Conservation (phyloP, 1,140 invertebrate species). For the Cherax destructor region DNA sequence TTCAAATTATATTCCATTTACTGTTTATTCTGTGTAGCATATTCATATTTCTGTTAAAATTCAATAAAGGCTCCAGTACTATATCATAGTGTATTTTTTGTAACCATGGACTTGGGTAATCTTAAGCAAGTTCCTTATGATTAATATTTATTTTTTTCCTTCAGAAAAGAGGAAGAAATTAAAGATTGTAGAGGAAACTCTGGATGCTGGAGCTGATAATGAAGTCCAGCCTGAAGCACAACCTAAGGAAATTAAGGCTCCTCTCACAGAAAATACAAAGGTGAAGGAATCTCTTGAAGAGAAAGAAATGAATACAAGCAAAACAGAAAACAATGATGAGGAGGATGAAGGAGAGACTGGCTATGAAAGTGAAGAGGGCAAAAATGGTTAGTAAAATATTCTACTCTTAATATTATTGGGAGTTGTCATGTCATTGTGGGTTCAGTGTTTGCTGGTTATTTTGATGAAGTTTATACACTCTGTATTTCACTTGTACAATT, state of each 20-base stretch:
- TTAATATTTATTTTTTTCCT: background rate
- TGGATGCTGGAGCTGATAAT: constrained; percentile 56
- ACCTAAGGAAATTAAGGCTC: background rate
- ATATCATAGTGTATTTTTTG: too few relatives aligned
- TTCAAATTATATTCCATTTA: too few relatives aligned
- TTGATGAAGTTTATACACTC: too few relatives aligned
- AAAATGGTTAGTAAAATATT: background rate
- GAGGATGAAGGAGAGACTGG: constrained; percentile 38
- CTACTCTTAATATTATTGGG: too few relatives aligned
- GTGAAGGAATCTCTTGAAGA: background rate
- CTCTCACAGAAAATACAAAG: background rate
- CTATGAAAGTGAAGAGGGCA: constrained; percentile 32
- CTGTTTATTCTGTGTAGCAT: background rate
- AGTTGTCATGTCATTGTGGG: too few relatives aligned
- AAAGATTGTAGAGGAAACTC: constrained; percentile 24
- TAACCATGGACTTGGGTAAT: too few relatives aligned
- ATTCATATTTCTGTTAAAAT: too few relatives aligned
- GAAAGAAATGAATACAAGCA: background rate
- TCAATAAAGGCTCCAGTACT: too few relatives aligned
- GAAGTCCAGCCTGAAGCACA: constrained; percentile 18
- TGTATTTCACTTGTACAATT: too few relatives aligned
- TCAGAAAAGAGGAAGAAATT: constrained; percentile 11
- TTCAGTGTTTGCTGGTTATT: too few relatives aligned
- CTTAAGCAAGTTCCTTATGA: too few relatives aligned
- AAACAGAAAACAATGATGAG: background rate